Percentiles rank a stretch among this genome's conserved stretches.
These are phyloP conservation scores for Urocitellus parryii DNA, from an alignment of 2,113 vertebrate species.

Conservation along the genomic window DNA sequence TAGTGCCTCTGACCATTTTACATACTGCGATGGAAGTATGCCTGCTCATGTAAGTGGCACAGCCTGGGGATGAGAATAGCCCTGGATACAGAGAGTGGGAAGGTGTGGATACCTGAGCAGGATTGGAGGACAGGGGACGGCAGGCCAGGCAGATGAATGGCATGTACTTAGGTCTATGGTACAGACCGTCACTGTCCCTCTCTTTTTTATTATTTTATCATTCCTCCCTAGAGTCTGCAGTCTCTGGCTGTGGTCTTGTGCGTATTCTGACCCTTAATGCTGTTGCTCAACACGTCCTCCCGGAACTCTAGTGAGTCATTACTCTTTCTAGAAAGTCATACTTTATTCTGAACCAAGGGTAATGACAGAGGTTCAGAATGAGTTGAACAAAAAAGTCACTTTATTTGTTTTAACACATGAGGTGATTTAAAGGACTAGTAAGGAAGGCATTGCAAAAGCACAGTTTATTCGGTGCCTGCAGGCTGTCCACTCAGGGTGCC, in stretches of 20 bases:
- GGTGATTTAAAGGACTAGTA: neutral
- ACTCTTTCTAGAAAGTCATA: neutral
- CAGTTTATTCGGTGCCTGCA: neutral
- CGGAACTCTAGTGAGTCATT: neutral
- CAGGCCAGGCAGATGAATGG: neutral
- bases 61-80: neutral
- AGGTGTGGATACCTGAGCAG: neutral
- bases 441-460: neutral
- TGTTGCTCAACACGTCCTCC: neutral
- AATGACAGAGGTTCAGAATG: neutral
- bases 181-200: neutral
- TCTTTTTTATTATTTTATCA: too few relatives aligned
- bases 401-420: neutral
- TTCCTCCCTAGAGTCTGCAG: neutral
- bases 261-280: slow-evolving; percentile 32
- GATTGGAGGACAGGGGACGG: neutral
- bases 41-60: neutral
- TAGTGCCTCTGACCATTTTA: neutral
- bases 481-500: neutral
- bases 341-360: neutral
- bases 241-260: neutral
- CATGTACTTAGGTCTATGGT: neutral
- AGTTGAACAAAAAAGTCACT: neutral
- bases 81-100: neutral
- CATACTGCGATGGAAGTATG: neutral